A percentile compares a stretch with the other conserved stretches of the same genome.
These are phyloP conservation scores for Orcinus orca DNA, from an alignment of 2,113 vertebrate genomes.

Conservation along the genomic window DNA sequence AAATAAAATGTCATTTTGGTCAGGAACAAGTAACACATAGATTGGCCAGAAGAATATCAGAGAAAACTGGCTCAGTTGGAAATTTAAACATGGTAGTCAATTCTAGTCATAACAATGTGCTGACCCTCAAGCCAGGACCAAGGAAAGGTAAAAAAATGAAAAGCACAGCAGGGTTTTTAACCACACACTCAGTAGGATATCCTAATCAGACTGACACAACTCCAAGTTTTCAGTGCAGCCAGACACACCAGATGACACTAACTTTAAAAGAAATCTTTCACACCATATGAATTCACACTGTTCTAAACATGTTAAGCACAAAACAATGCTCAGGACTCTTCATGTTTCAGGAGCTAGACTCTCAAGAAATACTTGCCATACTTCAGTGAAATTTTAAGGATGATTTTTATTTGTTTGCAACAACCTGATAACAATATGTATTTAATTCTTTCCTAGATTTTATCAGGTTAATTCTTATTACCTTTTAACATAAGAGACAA, in stretches of 20 bases:
- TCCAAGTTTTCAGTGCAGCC: background rate
- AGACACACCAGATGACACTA: background rate
- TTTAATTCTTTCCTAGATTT: background rate
- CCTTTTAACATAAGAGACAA: background rate
- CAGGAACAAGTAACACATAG: background rate
- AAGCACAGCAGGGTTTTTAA: background rate
- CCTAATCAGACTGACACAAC: background rate
- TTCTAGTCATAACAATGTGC: background rate
- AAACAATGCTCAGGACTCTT: background rate
- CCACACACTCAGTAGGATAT: background rate
- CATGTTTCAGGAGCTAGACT: background rate
- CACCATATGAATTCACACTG: background rate
- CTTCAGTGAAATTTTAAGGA: background rate
- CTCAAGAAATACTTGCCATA: background rate
- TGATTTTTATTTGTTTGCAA: background rate
- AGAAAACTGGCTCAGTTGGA: conserved; percentile 8
- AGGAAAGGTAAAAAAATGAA: background rate
- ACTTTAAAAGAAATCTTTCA: background rate
- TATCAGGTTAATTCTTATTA: background rate
- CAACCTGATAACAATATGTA: background rate
- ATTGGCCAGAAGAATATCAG: background rate
- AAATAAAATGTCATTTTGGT: conserved; percentile 26
- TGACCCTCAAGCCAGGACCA: background rate
- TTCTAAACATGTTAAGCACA: background rate
- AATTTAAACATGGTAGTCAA: conserved; percentile 11